phyloP scores from a whole-genome alignment of 2,797 vertebrate species.

The Sciurus carolinensis region DNA sequence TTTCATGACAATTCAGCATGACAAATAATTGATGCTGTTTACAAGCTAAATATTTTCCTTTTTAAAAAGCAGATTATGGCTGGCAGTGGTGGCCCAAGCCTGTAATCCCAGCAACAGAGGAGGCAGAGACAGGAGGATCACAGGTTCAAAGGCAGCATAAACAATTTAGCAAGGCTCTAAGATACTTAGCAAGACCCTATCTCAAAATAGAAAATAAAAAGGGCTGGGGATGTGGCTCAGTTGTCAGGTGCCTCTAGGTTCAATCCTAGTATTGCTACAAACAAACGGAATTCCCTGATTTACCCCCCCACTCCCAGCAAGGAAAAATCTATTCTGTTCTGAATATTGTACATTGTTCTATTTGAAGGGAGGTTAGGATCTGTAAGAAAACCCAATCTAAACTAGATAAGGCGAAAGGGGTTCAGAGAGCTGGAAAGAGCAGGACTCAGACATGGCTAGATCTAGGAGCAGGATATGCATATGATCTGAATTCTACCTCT shows the following conservation, averaged over 20 bases:
- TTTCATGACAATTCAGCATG: not conserved
- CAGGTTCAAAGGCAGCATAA: too few species aligned
- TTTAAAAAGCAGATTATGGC: not conserved
- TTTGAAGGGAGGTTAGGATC: not conserved
- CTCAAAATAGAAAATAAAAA: too few species aligned
- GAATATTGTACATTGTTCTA: not conserved
- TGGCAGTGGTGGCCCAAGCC: too few species aligned
- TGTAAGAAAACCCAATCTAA: conserved; percentile 21
- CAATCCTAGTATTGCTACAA: too few species aligned
- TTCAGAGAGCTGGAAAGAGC: not conserved
- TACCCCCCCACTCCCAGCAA: too few species aligned
- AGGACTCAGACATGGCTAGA: not conserved
- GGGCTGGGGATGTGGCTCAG: too few species aligned
- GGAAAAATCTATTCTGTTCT: not conserved
- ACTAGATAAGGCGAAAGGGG: not conserved
- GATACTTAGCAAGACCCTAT: too few species aligned
- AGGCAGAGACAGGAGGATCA: too few species aligned
- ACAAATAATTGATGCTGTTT: not conserved
- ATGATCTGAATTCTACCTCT: not conserved
- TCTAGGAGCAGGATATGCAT: too few species aligned
- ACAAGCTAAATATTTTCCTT: not conserved
- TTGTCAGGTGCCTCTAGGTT: too few species aligned
- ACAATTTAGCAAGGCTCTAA: too few species aligned
- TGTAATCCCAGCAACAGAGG: too few species aligned
- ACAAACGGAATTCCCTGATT: not conserved